phyloP scores from a whole-genome alignment of 2,797 vertebrate genomes.

The Micropoecilia bifurca region DNA sequence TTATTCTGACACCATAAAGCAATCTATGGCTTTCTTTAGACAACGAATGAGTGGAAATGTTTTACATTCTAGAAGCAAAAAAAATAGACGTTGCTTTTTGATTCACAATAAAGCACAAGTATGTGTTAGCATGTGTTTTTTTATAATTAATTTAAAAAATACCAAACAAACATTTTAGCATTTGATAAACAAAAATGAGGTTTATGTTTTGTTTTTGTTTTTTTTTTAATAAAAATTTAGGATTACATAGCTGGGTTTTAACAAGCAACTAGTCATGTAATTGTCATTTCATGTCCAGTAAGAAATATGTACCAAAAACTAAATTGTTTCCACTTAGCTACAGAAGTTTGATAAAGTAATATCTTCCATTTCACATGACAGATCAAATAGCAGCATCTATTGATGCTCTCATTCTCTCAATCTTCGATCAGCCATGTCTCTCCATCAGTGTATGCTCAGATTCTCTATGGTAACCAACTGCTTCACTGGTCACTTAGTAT shows the following conservation, averaged over 20 bases:
- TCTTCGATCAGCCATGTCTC: background rate
- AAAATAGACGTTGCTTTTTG: background rate
- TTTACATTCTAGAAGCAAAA: background rate
- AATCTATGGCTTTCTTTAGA: too few relatives aligned
- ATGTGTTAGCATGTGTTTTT: background rate
- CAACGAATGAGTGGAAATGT: background rate
- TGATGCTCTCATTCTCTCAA: too few relatives aligned
- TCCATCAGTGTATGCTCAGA: background rate
- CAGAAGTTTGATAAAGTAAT: background rate
- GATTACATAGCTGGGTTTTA: background rate
- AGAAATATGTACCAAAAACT: background rate
- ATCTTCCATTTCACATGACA: background rate
- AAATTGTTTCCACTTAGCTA: background rate
- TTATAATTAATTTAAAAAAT: background rate
- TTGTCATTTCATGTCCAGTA: background rate
- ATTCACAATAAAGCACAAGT: background rate
- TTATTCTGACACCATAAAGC: too few relatives aligned
- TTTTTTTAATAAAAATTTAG: background rate
- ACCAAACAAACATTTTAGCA: background rate
- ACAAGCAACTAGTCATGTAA: background rate
- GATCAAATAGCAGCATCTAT: background rate
- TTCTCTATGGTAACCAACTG: background rate
- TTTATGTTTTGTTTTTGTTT: background rate
- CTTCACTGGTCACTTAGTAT: background rate
- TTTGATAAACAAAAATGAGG: background rate